phyloP scores from a whole-genome alignment of 1,140 invertebrate species.

The Asobara japonica region DNA sequence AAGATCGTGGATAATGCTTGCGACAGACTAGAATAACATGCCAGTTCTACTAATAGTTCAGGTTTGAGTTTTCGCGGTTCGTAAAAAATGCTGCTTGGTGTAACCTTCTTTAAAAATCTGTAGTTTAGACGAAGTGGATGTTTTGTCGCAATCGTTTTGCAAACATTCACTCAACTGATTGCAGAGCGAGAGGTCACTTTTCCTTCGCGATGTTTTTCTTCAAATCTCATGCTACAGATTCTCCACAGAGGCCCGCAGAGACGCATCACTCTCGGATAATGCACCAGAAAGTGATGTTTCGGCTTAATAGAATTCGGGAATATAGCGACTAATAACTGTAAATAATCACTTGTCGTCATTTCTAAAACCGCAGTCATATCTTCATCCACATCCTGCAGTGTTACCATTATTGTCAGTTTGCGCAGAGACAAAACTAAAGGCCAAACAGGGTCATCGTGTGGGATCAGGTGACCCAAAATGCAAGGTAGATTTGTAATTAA shows the following conservation, averaged over 20 bases:
- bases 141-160: constrained; percentile 21
- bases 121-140: no score
- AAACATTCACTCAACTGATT: constrained; percentile 14
- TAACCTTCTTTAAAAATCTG: no score
- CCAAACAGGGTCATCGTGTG: constrained; percentile 35
- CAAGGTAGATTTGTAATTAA: constrained; percentile 43
- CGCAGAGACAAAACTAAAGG: constrained; percentile 33
- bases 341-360: constrained; percentile 22
- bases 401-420: constrained; percentile 31
- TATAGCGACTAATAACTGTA: constrained; percentile 22
- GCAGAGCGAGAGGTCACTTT: constrained; percentile 3
- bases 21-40: no score
- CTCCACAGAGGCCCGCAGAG: constrained; percentile 24
- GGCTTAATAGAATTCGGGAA: constrained; percentile 20
- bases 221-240: constrained; percentile 25
- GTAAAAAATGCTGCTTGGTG: no score
- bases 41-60: no score
- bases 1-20: no score
- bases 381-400: background rate
- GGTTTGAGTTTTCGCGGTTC: no score
- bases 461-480: constrained; percentile 41
- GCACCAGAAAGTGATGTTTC: constrained; percentile 33
- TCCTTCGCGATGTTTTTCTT: background rate
- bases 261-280: constrained; percentile 31
- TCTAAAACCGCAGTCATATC: background rate